Evolutionary conservation across 2,797 vertebrate genomes (phyloP).

Genomic region (Poecilia velifera): DNA sequence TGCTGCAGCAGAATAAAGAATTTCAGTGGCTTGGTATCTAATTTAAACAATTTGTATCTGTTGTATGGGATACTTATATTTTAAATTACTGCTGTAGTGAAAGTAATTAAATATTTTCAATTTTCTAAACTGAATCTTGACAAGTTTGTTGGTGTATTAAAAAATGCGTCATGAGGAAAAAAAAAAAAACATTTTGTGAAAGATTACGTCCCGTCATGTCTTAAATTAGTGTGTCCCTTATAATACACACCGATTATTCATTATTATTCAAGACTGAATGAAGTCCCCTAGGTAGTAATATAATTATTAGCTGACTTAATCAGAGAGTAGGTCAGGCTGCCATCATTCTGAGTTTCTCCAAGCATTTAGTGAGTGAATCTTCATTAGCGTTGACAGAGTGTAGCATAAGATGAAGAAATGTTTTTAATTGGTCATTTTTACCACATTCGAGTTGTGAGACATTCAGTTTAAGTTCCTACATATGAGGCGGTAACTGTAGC

Average conservation of each 20-base stretch:
- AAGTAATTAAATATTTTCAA: neutral
- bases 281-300: neutral
- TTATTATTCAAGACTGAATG: neutral
- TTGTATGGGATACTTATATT: too few relatives aligned
- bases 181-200: neutral
- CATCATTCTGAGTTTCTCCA: neutral
- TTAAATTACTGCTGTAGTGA: neutral
- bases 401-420: neutral
- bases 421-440: neutral
- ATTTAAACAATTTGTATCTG: neutral
- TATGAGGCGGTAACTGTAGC: too few relatives aligned
- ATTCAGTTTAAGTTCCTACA: neutral
- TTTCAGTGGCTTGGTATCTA: neutral
- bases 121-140: neutral
- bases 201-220: neutral
- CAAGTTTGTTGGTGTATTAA: neutral
- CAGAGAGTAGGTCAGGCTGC: neutral
- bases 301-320: slow-evolving; percentile 5
- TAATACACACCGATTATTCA: neutral
- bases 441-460: neutral
- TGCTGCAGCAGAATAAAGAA: neutral
- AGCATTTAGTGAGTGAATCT: neutral
- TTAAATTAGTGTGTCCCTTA: neutral
- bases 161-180: neutral
- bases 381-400: neutral